A percentile compares a stretch with the other conserved stretches of the same genome.
Conservation (phyloP, 35 echinoderm and acorn worm species). For the Heliocidaris erythrogramma region DNA sequence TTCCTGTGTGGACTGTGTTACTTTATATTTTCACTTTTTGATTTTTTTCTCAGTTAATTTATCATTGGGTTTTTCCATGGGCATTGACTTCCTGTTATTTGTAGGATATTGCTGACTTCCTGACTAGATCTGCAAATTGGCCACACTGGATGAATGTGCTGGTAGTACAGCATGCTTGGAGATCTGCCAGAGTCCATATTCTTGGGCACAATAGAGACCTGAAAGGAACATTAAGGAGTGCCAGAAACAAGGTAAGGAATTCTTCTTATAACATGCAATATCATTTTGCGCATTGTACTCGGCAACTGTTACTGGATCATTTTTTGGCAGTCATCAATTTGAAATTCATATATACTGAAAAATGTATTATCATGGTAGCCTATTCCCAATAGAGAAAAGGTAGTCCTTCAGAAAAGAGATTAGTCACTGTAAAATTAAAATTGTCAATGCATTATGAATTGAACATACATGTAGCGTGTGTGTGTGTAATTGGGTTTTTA, state of each 20-base stretch:
- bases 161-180: not conserved
- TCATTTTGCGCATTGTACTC: too few relatives aligned
- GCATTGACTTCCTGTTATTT: conserved; percentile 36
- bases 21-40: not conserved
- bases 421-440: too few relatives aligned
- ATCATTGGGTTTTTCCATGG: not conserved
- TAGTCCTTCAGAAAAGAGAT: too few relatives aligned
- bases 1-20: not conserved
- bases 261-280: not conserved
- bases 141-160: not conserved
- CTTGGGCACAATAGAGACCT: not conserved
- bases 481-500: too few relatives aligned
- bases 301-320: too few relatives aligned
- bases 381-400: too few relatives aligned
- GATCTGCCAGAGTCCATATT: not conserved
- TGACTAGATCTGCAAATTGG: conserved; percentile 15
- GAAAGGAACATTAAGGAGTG: not conserved
- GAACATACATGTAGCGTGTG: too few relatives aligned
- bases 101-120: conserved; percentile 8
- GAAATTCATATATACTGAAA: too few relatives aligned
- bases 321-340: too few relatives aligned
- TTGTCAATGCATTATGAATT: too few relatives aligned
- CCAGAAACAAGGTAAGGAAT: not conserved
- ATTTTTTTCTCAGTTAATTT: not conserved
- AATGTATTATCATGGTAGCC: too few relatives aligned